phyloP scores from a whole-genome alignment of 2,113 vertebrate species.

The Ploceus nigricollis region DNA sequence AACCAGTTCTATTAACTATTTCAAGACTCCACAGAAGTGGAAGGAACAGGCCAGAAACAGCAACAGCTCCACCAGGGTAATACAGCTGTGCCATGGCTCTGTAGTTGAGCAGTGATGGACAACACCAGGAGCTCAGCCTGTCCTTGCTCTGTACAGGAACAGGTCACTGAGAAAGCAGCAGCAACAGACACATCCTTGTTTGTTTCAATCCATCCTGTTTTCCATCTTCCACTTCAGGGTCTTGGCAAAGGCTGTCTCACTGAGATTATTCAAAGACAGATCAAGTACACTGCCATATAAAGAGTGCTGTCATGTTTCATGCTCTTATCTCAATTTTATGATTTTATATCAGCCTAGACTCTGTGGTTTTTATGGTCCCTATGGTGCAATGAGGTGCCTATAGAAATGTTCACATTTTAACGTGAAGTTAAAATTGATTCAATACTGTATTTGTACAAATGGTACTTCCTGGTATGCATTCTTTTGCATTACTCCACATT shows the following conservation, averaged over 20 bases:
- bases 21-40: not conserved
- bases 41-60: not conserved
- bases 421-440: conserved; percentile 29
- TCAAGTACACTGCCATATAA: not conserved
- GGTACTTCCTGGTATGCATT: not conserved
- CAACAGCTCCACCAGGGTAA: not conserved
- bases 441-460: not conserved
- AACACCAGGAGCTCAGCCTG: rapidly evolving
- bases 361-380: not conserved
- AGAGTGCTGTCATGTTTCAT: not conserved
- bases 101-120: rapidly evolving
- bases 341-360: conserved; percentile 1
- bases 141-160: not conserved
- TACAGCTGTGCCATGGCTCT: rapidly evolving
- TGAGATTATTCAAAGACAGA: conserved; percentile 13
- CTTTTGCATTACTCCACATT: not conserved
- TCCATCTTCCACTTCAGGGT: not conserved
- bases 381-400: not conserved
- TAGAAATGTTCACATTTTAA: not conserved
- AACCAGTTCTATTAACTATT: not conserved
- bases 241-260: not conserved
- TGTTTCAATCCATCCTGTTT: not conserved
- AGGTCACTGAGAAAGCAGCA: not conserved
- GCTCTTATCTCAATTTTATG: not conserved
- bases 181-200: not conserved